phyloP scores from a whole-genome alignment of 2,113 vertebrate species.

The Semicossyphus pulcher region DNA sequence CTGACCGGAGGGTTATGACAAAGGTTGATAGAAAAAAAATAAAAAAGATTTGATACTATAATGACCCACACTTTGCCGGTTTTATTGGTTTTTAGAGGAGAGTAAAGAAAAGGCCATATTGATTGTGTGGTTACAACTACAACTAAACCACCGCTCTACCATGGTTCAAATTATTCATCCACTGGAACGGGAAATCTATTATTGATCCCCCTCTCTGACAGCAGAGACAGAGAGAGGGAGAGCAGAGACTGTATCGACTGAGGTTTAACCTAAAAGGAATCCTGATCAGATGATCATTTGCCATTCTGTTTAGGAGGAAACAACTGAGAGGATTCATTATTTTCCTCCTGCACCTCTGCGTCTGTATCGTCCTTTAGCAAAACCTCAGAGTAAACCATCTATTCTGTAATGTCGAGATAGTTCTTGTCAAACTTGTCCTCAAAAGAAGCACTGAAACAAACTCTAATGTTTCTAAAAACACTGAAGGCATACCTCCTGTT shows the following conservation, averaged over 20 bases:
- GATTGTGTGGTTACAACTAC: conserved; percentile 30
- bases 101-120: conserved; percentile 26
- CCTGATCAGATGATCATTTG: conserved; percentile 38
- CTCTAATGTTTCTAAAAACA: background rate
- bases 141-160: conserved; percentile 27
- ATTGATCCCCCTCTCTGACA: conserved; percentile 49
- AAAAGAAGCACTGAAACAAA: background rate
- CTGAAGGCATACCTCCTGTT: conserved; percentile 90
- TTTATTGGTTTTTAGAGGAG: no score
- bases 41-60: background rate
- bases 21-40: background rate
- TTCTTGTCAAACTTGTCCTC: background rate
- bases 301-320: conserved; percentile 24
- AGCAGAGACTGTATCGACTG: conserved; percentile 17
- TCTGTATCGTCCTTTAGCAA: background rate
- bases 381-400: background rate
- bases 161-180: conserved; percentile 38
- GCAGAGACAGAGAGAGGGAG: background rate
- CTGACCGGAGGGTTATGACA: background rate
- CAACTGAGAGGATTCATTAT: conserved; percentile 12
- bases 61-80: background rate
- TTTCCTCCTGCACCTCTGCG: background rate
- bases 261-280: conserved; percentile 44
- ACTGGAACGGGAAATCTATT: conserved; percentile 43
- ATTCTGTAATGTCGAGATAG: conserved; percentile 3